Conservation (phyloP, 2,113 vertebrate genomes). For the Lathamus discolor region DNA sequence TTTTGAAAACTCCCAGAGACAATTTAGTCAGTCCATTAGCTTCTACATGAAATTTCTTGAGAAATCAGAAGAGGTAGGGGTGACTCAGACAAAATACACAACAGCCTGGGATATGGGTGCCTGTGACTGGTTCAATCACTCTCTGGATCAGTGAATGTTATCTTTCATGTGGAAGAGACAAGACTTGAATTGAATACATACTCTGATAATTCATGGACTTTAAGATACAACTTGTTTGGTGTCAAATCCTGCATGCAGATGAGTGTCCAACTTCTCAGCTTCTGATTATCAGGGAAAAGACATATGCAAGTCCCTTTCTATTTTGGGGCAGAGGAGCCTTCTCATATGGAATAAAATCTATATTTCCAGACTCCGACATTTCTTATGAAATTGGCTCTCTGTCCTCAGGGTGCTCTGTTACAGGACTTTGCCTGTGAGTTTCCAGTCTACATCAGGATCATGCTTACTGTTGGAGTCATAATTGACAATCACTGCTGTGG, state of each 20-base stretch:
- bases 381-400: not conserved
- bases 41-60: not conserved
- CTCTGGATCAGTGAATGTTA: not conserved
- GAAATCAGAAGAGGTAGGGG: not conserved
- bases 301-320: not conserved
- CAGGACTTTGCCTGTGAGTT: not conserved
- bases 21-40: not conserved
- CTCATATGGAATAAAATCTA: not conserved
- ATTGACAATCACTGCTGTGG: not conserved
- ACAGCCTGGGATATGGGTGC: not conserved
- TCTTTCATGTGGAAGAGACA: not conserved
- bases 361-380: not conserved
- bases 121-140: not conserved
- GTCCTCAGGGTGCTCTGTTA: not conserved
- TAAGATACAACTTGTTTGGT: fast-evolving
- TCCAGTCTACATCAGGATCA: not conserved
- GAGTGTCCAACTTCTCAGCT: not conserved
- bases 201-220: not conserved
- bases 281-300: not conserved
- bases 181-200: not conserved
- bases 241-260: not conserved
- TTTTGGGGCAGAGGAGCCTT: not conserved
- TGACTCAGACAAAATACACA: not conserved
- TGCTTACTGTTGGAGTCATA: not conserved
- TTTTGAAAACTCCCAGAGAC: not conserved